These are phyloP conservation scores for Trichonephila clavipes DNA, from an alignment of 1,140 invertebrate species.

Conservation along the genomic window DNA sequence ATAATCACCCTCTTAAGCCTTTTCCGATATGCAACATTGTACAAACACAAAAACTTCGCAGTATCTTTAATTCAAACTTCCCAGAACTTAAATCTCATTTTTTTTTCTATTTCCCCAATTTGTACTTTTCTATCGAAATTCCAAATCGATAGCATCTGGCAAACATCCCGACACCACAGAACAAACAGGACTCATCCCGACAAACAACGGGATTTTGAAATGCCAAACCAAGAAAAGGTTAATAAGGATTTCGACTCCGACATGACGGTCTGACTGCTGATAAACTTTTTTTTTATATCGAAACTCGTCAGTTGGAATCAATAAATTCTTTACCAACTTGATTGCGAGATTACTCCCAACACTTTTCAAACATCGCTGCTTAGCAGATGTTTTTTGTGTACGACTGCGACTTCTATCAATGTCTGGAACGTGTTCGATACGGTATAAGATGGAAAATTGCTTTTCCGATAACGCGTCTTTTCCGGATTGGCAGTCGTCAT, in stretches of 20 bases:
- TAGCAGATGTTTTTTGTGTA: constrained; percentile 26
- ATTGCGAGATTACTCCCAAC: constrained; percentile 9
- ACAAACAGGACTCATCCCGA: neutral
- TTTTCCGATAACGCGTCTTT: constrained; percentile 39
- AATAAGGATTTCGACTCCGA: constrained; percentile 32
- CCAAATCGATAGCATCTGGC: constrained; percentile 18
- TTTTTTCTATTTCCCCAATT: neutral
- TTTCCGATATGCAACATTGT: too few species aligned
- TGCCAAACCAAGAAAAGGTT: constrained; percentile 16
- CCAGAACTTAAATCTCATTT: too few species aligned
- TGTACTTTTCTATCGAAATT: neutral
- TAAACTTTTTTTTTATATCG: constrained; percentile 14
- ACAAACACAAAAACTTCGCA: too few species aligned
- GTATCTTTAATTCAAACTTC: too few species aligned
- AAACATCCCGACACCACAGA: neutral
- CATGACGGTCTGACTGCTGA: constrained; percentile 28
- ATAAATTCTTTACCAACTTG: constrained; percentile 38
- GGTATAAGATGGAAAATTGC: constrained; percentile 55
- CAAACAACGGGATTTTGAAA: neutral
- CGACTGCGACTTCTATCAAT: constrained; percentile 36
- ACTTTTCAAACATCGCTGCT: constrained; percentile 16
- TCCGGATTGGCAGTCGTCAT: neutral
- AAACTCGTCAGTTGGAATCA: constrained; percentile 17
- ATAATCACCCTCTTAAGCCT: neutral
- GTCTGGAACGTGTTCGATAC: constrained; percentile 41